phyloP scores from a whole-genome alignment of 2,797 vertebrate species.

The Hoplostethus mediterraneus region DNA sequence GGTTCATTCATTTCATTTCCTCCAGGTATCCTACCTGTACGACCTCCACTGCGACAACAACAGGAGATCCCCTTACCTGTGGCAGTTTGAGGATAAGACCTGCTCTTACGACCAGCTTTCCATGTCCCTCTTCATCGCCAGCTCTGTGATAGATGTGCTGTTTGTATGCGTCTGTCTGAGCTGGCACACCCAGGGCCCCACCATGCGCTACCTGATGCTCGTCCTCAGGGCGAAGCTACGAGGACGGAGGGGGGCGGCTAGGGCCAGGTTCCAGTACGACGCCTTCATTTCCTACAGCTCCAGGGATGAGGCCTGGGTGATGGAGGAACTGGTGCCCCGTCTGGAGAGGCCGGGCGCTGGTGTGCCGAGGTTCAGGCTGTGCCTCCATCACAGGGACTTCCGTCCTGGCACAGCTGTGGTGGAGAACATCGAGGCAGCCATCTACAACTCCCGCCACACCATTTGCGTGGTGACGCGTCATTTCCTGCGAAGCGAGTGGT shows the following conservation, averaged over 20 bases:
- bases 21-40: constrained; percentile 51
- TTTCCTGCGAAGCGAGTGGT: constrained; percentile 76
- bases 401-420: constrained; percentile 36
- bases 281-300: constrained; percentile 52
- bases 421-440: constrained; percentile 76
- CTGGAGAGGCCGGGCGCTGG: constrained; percentile 32
- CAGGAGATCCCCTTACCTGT: constrained; percentile 22
- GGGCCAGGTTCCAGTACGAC: constrained; percentile 35
- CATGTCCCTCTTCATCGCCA: constrained; percentile 32
- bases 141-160: constrained; percentile 24
- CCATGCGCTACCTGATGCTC: constrained; percentile 49
- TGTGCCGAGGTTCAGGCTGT: constrained; percentile 20
- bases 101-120: constrained; percentile 32
- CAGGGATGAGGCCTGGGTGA: constrained; percentile 71
- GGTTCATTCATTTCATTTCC: too few species aligned
- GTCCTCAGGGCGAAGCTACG: constrained; percentile 36
- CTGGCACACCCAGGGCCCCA: constrained; percentile 38
- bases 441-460: constrained; percentile 75
- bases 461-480: constrained; percentile 71
- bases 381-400: constrained; percentile 57
- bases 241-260: not conserved
- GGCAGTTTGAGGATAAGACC: constrained; percentile 46
- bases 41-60: constrained; percentile 31
- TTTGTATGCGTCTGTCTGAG: constrained; percentile 29
- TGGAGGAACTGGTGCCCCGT: constrained; percentile 34